Conservation (phyloP, 2,888 invertebrate genomes). For the Leptura quadrifasciata region DNA sequence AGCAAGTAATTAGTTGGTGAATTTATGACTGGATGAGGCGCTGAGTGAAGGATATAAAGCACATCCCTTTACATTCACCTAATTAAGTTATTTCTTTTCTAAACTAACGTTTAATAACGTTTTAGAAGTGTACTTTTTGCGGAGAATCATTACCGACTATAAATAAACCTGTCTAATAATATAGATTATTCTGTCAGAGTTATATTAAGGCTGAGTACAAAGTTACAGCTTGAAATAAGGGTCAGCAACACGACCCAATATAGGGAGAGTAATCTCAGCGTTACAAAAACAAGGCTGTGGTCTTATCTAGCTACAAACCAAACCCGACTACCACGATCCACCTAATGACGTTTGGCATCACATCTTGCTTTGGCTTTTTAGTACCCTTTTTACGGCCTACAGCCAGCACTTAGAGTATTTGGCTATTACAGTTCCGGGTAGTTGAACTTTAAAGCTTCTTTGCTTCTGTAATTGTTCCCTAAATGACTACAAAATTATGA, state of each 20-base stretch:
- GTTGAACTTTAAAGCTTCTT: slow-evolving; percentile 34
- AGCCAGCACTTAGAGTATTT: slow-evolving; percentile 7
- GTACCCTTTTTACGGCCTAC: slow-evolving; percentile 51
- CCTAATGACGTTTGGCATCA: slow-evolving; percentile 55
- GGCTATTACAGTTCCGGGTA: slow-evolving; percentile 28
- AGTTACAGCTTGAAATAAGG: slow-evolving; percentile 28
- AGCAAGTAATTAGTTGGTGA: background rate
- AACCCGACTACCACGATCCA: slow-evolving; percentile 42
- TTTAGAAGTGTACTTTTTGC: background rate
- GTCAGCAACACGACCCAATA: slow-evolving; percentile 40
- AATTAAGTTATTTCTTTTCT: slow-evolving; percentile 12
- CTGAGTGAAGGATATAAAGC: slow-evolving; percentile 2
- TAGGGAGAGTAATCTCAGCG: slow-evolving; percentile 50
- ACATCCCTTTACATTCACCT: background rate
- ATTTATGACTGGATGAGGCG: background rate
- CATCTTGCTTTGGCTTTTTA: slow-evolving; percentile 53
- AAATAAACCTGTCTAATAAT: slow-evolving; percentile 36
- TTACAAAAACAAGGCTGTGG: slow-evolving; percentile 50
- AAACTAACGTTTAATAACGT: background rate
- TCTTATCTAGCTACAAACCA: slow-evolving; percentile 47
- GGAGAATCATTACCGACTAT: slow-evolving; percentile 6
- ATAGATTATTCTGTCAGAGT: slow-evolving; percentile 33
- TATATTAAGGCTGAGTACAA: slow-evolving; percentile 21
- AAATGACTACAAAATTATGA: background rate
- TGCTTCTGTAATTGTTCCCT: background rate